Percentiles rank a stretch among this genome's conserved stretches.
Conservation (phyloP, 2,888 invertebrate genomes). For the Ophraella communa region DNA sequence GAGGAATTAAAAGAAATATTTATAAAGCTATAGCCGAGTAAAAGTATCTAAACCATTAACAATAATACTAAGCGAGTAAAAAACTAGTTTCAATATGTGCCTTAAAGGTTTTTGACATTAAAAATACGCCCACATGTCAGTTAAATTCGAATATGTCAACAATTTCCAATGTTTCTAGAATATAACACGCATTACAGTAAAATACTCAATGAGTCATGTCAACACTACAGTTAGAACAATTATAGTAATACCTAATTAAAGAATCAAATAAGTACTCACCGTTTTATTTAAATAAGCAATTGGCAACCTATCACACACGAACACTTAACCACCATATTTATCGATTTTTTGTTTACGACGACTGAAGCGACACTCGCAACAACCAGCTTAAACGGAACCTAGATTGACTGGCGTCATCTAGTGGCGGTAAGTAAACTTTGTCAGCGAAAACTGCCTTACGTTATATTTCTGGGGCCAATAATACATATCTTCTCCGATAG, state of each 20-base stretch:
- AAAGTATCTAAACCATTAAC: not conserved
- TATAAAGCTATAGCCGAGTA: not conserved
- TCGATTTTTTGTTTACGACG: conserved; percentile 54
- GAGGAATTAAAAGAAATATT: not conserved
- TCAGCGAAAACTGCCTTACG: not conserved
- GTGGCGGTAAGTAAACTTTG: not conserved
- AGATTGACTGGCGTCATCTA: not conserved
- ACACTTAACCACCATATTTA: conserved; percentile 58
- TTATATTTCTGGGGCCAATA: no score
- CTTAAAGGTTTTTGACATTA: conserved; percentile 50
- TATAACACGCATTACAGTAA: conserved; percentile 39
- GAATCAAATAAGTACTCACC: conserved; percentile 47
- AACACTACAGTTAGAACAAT: conserved; percentile 10
- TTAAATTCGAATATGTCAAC: conserved; percentile 52
- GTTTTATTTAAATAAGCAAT: conserved; percentile 51
- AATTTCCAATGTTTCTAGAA: conserved; percentile 43
- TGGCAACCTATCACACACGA: conserved; percentile 49
- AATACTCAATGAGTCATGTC: not conserved
- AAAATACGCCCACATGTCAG: conserved; percentile 58
- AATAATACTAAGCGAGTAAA: not conserved
- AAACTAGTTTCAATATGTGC: conserved; percentile 32
- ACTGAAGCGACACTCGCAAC: conserved; percentile 29
- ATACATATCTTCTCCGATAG: not conserved
- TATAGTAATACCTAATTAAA: not conserved
- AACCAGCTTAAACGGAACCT: not conserved